These are phyloP conservation scores for Drosophila aldrichi DNA, from an alignment of 2,888 invertebrate species.

Conservation along the genomic window DNA sequence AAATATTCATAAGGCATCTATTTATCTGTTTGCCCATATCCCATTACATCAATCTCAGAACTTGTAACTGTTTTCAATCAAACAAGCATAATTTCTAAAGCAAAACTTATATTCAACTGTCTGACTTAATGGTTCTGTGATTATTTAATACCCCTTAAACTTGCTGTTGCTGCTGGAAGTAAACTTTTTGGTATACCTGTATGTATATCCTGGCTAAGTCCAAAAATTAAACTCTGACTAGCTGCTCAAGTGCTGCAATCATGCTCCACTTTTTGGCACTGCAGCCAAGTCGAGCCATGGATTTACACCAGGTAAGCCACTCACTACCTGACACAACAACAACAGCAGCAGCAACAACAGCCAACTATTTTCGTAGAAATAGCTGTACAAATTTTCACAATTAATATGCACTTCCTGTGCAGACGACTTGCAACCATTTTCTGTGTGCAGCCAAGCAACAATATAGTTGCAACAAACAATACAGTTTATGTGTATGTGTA, in stretches of 20 bases:
- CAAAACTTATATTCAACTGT: neutral
- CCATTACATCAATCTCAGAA: neutral
- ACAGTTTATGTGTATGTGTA: conserved; percentile 27
- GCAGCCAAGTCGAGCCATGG: conserved; percentile 34
- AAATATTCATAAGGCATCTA: too few relatives aligned
- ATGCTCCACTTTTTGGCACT: conserved; percentile 20
- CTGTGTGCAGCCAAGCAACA: conserved; percentile 63
- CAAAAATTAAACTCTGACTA: conserved; percentile 26
- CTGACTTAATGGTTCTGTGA: conserved; percentile 13
- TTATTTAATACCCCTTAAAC: conserved; percentile 20
- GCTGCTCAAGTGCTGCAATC: conserved; percentile 27
- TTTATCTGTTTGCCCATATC: neutral
- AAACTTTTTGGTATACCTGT: neutral
- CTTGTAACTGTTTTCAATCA: neutral
- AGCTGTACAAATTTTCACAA: conserved; percentile 79
- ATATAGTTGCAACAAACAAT: conserved; percentile 43
- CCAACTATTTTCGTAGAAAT: conserved; percentile 75
- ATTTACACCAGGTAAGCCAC: conserved; percentile 27
- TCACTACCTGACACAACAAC: conserved; percentile 9
- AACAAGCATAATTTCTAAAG: neutral
- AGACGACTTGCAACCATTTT: conserved; percentile 75
- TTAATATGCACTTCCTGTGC: conserved; percentile 80
- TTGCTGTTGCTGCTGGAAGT: neutral
- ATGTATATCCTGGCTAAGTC: conserved; percentile 18
- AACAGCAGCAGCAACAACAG: conserved; percentile 3